Evolutionary conservation across 2,113 vertebrate species (phyloP).

Genomic region (Tragelaphus buxtoni): DNA sequence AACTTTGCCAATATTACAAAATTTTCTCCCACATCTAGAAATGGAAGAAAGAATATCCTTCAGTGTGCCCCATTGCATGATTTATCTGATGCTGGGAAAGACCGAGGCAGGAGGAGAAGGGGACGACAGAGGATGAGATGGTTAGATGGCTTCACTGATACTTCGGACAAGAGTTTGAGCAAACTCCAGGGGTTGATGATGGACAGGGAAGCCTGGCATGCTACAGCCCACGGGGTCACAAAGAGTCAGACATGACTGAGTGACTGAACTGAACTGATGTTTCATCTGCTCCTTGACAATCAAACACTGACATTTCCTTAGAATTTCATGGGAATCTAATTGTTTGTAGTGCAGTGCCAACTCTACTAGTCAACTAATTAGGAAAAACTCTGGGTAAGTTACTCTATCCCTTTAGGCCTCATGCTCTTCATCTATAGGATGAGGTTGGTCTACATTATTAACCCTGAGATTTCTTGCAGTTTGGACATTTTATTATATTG

Average conservation of each 20-base stretch:
- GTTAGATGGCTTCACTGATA: not conserved
- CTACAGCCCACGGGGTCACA: not conserved
- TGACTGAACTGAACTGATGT: not conserved
- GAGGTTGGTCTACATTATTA: not conserved
- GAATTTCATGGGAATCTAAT: not conserved
- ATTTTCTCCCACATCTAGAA: not conserved
- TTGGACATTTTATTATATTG: not conserved
- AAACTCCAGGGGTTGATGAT: not conserved
- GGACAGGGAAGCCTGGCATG: rapidly evolving
- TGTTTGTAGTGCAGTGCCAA: not conserved
- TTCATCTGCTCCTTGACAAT: not conserved
- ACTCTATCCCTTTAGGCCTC: not conserved
- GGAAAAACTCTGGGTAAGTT: not conserved
- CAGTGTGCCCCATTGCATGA: not conserved
- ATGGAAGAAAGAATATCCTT: not conserved
- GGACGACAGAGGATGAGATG: not conserved
- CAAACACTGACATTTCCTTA: not conserved
- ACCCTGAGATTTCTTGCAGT: not conserved
- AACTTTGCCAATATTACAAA: not conserved
- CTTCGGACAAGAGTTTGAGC: not conserved
- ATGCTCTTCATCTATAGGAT: not conserved
- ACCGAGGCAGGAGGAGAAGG: not conserved
- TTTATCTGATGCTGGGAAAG: not conserved
- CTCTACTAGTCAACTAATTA: not conserved
- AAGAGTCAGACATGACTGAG: not conserved